A percentile compares a stretch with the other conserved stretches of the same genome.
These are phyloP conservation scores for Bombus pyrosoma DNA, from an alignment of 1,140 invertebrate species.

Conservation along the genomic window DNA sequence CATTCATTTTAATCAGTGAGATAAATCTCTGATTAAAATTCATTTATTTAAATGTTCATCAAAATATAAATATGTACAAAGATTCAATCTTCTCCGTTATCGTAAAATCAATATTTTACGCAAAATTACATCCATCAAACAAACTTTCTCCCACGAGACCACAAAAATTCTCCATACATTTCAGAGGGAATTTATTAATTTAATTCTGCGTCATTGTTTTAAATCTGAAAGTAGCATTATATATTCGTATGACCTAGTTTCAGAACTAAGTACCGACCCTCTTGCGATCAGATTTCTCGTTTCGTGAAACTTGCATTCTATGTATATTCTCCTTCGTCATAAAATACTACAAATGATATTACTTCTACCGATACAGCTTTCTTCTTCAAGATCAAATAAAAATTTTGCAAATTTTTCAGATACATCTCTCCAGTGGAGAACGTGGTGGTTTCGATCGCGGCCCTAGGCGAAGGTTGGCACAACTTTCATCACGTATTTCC, in stretches of 20 bases:
- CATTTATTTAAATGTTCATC: too few species aligned
- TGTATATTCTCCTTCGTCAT: too few species aligned
- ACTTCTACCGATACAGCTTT: too few species aligned
- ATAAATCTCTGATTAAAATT: background rate
- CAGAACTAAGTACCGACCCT: too few species aligned
- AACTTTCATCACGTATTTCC: conserved; percentile 97
- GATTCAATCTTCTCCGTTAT: background rate
- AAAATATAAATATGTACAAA: too few species aligned
- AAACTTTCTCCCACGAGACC: background rate
- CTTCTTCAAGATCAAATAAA: too few species aligned
- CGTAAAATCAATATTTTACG: too few species aligned
- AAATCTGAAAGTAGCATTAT: background rate
- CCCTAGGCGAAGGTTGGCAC: conserved; percentile 94
- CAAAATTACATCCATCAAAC: background rate
- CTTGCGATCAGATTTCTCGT: too few species aligned
- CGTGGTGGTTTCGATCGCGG: conserved; percentile 86
- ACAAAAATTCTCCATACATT: background rate
- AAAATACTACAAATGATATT: background rate
- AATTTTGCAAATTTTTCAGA: conserved; percentile 76
- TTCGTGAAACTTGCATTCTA: too few species aligned
- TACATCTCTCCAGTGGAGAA: conserved; percentile 90
- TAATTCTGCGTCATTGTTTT: background rate
- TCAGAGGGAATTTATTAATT: background rate
- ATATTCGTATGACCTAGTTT: background rate
- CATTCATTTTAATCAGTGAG: background rate